phyloP scores from a whole-genome alignment of 1,140 invertebrate genomes.

The Eupeodes corollae region DNA sequence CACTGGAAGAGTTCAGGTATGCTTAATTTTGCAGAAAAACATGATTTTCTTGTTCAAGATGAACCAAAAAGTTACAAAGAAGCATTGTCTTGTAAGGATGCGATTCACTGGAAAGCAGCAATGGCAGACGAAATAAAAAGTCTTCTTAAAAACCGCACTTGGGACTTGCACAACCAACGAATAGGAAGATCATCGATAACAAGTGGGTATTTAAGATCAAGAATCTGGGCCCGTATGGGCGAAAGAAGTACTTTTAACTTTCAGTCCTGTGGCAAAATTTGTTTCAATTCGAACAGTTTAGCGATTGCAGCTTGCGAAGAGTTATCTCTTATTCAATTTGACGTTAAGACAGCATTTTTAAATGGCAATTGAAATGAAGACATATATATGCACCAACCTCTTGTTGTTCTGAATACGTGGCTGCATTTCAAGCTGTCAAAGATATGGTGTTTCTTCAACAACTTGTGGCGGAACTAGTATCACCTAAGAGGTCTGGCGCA shows the following conservation, averaged over 20 bases:
- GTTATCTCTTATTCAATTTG: too few relatives aligned
- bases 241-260: too few relatives aligned
- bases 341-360: conserved; percentile 33
- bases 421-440: conserved; percentile 19
- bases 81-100: background rate
- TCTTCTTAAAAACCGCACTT: conserved; percentile 8
- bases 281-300: too few relatives aligned
- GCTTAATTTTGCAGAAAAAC: too few relatives aligned
- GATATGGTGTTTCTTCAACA: conserved; percentile 21
- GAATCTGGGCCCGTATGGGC: too few relatives aligned
- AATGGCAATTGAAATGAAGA: conserved; percentile 35
- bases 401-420: conserved; percentile 32
- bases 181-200: conserved; percentile 4
- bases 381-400: conserved; percentile 25
- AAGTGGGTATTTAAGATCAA: conserved; percentile 29
- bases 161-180: conserved; percentile 6
- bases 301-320: too few relatives aligned
- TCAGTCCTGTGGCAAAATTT: too few relatives aligned
- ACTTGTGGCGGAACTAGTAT: conserved; percentile 8
- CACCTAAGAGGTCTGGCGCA: too few relatives aligned
- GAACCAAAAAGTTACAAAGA: conserved; percentile 3
- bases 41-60: background rate
- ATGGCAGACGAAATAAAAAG: conserved; percentile 23
- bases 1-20: too few relatives aligned
- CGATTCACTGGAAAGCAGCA: conserved; percentile 13